Evolutionary conservation across 2,888 invertebrate genomes (phyloP), one percentile per base, ranked within the genome.

Genomic region (Ariolimax columbianus): DNA sequence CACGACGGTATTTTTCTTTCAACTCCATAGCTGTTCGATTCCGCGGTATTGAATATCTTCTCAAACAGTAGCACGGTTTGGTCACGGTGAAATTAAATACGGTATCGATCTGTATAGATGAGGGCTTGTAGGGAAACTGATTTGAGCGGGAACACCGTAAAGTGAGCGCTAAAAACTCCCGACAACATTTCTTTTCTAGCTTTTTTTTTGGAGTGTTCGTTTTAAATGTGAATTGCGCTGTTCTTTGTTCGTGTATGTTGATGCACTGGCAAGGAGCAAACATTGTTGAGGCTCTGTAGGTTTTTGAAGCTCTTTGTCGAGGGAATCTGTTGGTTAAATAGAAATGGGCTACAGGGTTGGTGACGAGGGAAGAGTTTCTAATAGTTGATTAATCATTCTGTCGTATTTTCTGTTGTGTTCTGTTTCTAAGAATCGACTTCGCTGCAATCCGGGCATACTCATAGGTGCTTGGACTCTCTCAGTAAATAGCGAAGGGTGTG

Each of bases 1-100:
- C 63, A 30, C 79, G n/a, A 30, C 30, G 79, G 79, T 23, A 77
- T 77, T 77, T 59, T 77, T 77, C 59, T 77, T 30, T 55, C 59
- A 36, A 47, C 26, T 11, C 47, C 17, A 23, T 38, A 47, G 73
- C 73, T 72, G 73, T 75, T 75, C 47, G 73, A 75, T 75, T 30
- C 73, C n/a, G 47, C 47, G 47, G 73, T 43, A 47, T 47, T 30
- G 73, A 75, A 75, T 75, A 75, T 75, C 73, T 47, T 47, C 47
- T 47, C 73, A 75, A 47, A 75, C 77, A 77, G 33, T 23, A 36
- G 26, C 59, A 55, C 30, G 14, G 47, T 0, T n/a, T 47, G 30
- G 47, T 75, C 59, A 55, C 30, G 14, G 47, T 0, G 43, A 75
- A 47, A 75, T 75, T 75, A 47, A 75, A 75, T 75, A 75, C n/a